Base-by-base conservation (phyloP, 23 tunicate species). In the Halocynthia aurantium region DNA sequence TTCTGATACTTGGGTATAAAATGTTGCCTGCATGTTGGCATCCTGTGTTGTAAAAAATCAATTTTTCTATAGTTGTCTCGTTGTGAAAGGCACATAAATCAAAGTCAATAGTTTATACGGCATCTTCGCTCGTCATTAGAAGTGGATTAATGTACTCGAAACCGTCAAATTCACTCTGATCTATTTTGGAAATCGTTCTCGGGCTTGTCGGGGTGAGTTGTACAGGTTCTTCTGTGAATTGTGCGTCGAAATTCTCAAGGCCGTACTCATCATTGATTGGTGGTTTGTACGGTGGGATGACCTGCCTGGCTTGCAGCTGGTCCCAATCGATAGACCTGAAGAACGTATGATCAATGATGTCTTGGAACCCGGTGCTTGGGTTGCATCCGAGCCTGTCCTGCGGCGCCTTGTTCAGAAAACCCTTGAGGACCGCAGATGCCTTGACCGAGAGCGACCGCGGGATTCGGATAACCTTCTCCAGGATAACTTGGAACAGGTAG, bases 151-250 rank as follows among this genome's bases (percentile, higher is more conserved):
- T 89, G 85, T 94, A 94, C 21, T 94, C 99, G 54, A 94, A 94
- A 6, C 99, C 99, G 73, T 94, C 99, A 49, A 94, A 94, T 55
- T 94, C 99, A 7, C 77, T 51, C 62, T 88, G 95, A 57, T 88
- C 91, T 9, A 94, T 84, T 63, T 82, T 84, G 8, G 57, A 51
- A 5, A 89, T 74, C 10, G 77, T 72, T 56, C 77, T 76, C 12
- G 80, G 64, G 22, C 78, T 95, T 9, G 77, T 76, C 0, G 88
- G 89, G 10, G 99, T 94, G 54, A 94, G 81, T 69, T 81, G 96
- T 5, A 88, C 99, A 8, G 99, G 99, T 78, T 94, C 99, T 84
- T 94, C 95, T 8, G 99, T 94, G 68, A 94, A 94, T 70, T 94
- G 99, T 52, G 93, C 86, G 81, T 94, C 99, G 57, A 94, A 94